A percentile compares a stretch with the other conserved stretches of the same genome.
Evolutionary conservation across 2,797 vertebrate genomes (phyloP).

Genomic region (Atherinosoma microstoma): DNA sequence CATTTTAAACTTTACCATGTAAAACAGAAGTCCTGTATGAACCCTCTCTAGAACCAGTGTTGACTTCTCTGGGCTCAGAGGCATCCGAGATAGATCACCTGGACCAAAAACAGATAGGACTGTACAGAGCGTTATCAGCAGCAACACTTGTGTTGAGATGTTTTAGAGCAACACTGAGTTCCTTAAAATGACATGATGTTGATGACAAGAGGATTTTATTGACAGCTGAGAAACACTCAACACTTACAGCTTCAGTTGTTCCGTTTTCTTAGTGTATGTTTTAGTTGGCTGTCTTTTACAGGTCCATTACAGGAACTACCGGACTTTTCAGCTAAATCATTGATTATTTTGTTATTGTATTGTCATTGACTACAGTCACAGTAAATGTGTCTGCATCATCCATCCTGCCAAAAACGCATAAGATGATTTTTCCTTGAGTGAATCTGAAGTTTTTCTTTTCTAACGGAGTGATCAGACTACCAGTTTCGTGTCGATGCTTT

Average conservation of each 20-base stretch:
- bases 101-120: background rate
- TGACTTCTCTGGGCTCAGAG: background rate
- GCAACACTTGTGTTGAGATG: background rate
- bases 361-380: slow-evolving; percentile 2
- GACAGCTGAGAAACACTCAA: background rate
- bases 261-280: background rate
- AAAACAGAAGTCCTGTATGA: background rate
- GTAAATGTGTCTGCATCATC: background rate
- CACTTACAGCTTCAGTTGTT: background rate
- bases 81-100: background rate
- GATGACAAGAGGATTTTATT: too few species aligned
- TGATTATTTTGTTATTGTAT: background rate
- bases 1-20: background rate
- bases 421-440: background rate
- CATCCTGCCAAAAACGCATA: background rate
- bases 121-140: too few species aligned
- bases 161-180: background rate
- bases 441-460: background rate
- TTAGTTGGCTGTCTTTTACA: background rate
- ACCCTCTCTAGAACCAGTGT: background rate
- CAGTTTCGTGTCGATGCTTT: background rate
- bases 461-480: background rate
- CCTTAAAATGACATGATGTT: background rate
- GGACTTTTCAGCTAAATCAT: background rate
- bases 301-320: background rate